Evolutionary conservation across 2,797 vertebrate genomes (phyloP).

Genomic region (Acanthurus tractus): DNA sequence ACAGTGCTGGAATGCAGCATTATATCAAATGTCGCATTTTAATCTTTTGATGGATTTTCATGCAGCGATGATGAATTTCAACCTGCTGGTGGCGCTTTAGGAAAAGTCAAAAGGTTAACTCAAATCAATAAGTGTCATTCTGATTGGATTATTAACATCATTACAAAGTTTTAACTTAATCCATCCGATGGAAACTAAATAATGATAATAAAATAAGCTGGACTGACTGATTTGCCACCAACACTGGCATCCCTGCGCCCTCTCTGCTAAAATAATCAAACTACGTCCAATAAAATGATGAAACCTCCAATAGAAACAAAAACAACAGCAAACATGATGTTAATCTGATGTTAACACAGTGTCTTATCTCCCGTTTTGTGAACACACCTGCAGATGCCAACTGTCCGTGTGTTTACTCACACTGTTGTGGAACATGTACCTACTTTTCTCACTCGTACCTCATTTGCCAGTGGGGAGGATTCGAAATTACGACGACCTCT

Average conservation of each 20-base stretch:
- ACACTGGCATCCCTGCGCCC: neutral
- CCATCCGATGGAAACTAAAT: neutral
- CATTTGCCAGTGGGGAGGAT: constrained; percentile 53
- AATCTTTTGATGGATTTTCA: neutral
- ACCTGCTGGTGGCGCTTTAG: neutral
- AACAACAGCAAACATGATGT: neutral
- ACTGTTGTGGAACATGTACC: neutral
- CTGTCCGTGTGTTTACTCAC: constrained; percentile 7
- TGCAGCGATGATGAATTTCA: neutral
- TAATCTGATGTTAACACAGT: neutral
- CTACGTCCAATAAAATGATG: neutral
- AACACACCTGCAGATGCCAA: neutral
- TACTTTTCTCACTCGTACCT: constrained; percentile 35
- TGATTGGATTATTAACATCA: neutral
- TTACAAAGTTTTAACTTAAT: neutral
- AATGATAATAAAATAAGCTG: neutral
- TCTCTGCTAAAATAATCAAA: neutral
- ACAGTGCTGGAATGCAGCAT: constrained; percentile 27
- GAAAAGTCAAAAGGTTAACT: neutral
- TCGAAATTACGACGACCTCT: constrained; percentile 74
- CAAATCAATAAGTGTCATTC: neutral
- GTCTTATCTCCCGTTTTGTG: neutral
- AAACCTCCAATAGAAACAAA: neutral
- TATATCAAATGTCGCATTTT: neutral
- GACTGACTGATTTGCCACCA: neutral